Evolutionary conservation across 2,888 invertebrate genomes (phyloP).

Genomic region (Sycophila texana): DNA sequence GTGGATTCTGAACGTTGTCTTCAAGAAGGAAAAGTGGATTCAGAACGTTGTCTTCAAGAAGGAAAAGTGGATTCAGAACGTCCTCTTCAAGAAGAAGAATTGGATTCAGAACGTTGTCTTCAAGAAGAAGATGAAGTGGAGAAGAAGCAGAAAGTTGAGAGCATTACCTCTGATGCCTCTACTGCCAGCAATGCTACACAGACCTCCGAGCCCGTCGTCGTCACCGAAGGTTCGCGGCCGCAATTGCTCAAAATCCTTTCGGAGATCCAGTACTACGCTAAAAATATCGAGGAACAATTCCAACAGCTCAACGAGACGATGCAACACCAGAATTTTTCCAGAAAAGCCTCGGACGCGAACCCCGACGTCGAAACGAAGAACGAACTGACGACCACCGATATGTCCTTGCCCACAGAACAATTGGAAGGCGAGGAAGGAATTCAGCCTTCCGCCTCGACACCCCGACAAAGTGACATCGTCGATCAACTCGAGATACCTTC

Average conservation of each 20-base stretch:
- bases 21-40: background rate
- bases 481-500: background rate
- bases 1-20: background rate
- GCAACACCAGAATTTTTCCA: background rate
- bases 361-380: background rate
- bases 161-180: too few species aligned
- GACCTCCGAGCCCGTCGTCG: background rate
- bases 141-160: background rate
- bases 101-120: too few species aligned
- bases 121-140: background rate
- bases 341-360: too few species aligned
- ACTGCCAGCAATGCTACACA: conserved; percentile 14
- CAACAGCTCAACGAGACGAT: background rate
- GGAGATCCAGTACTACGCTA: conserved; percentile 45
- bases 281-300: conserved; percentile 39
- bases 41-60: background rate
- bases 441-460: conserved; percentile 19
- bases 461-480: background rate
- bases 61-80: background rate
- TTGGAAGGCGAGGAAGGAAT: too few species aligned
- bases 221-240: background rate
- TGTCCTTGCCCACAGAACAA: background rate
- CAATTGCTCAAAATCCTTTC: conserved; percentile 42
- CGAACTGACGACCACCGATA: background rate
- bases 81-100: background rate